These are phyloP conservation scores for Anomalospiza imberbis DNA, from an alignment of 2,797 vertebrate genomes.

Conservation along the genomic window DNA sequence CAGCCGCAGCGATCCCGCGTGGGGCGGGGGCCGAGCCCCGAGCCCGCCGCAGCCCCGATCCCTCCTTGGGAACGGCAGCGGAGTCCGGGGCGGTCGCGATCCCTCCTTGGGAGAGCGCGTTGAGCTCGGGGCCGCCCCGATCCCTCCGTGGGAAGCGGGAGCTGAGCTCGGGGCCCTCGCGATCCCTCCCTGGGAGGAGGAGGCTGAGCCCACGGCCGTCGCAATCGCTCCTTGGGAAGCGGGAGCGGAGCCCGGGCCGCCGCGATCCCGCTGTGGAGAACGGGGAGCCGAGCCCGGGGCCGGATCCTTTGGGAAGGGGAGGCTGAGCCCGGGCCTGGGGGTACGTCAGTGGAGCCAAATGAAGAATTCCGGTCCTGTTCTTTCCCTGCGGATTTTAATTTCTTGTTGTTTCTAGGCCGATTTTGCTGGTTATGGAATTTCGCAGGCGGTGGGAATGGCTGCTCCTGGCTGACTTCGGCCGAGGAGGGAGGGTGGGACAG, in stretches of 20 bases:
- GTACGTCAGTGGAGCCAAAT: neutral
- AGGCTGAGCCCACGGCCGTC: rapidly evolving
- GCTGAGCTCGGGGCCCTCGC: rapidly evolving
- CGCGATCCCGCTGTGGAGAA: neutral
- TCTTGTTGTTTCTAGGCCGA: neutral
- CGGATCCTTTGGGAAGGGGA: neutral
- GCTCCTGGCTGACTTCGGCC: neutral
- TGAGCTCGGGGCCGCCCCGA: rapidly evolving
- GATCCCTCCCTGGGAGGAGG: no score
- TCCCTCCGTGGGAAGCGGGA: neutral
- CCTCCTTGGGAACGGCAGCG: neutral
- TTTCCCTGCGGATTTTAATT: neutral
- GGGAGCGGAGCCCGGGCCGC: rapidly evolving
- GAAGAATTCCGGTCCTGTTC: neutral
- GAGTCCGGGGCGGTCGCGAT: rapidly evolving
- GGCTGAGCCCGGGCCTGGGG: no score
- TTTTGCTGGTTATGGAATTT: neutral
- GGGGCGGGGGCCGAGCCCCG: neutral
- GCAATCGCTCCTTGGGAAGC: no score
- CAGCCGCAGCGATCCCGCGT: neutral
- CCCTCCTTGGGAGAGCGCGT: no score
- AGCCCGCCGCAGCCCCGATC: neutral
- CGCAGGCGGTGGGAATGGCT: neutral
- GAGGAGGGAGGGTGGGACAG: neutral
- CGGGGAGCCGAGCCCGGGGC: no score